Conservation (phyloP, 2,113 vertebrate species). For the Orthonyx spaldingii region DNA sequence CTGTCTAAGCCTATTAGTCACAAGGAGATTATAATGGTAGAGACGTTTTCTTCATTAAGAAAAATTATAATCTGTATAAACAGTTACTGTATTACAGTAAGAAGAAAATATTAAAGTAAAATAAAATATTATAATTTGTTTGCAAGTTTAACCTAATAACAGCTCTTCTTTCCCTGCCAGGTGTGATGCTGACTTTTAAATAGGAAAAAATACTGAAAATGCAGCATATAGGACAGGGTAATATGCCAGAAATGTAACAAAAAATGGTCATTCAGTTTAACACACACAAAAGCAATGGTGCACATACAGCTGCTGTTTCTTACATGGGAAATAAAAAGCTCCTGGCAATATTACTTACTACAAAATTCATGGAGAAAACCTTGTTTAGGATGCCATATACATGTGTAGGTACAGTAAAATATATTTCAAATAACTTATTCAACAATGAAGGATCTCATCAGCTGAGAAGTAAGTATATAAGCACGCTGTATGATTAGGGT, state of each 20-base stretch:
- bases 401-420: not conserved
- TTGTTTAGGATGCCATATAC: not conserved
- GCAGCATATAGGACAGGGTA: not conserved
- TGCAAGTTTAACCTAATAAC: not conserved
- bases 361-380: constrained; percentile 12
- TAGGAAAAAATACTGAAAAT: not conserved
- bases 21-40: not conserved
- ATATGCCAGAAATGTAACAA: not conserved
- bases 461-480: not conserved
- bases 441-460: not conserved
- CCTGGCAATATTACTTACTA: not conserved
- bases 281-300: not conserved
- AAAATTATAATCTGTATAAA: not conserved
- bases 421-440: not conserved
- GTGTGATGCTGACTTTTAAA: not conserved
- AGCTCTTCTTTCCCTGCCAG: not conserved
- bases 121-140: not conserved
- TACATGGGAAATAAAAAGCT: constrained; percentile 33
- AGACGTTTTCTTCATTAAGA: not conserved
- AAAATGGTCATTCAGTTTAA: not conserved
- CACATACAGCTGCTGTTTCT: not conserved
- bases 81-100: not conserved
- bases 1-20: not conserved
- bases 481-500: not conserved
- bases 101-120: not conserved